These are phyloP conservation scores for Temnothorax unifasciatus DNA, from an alignment of 2,888 invertebrate genomes.

Conservation along the genomic window DNA sequence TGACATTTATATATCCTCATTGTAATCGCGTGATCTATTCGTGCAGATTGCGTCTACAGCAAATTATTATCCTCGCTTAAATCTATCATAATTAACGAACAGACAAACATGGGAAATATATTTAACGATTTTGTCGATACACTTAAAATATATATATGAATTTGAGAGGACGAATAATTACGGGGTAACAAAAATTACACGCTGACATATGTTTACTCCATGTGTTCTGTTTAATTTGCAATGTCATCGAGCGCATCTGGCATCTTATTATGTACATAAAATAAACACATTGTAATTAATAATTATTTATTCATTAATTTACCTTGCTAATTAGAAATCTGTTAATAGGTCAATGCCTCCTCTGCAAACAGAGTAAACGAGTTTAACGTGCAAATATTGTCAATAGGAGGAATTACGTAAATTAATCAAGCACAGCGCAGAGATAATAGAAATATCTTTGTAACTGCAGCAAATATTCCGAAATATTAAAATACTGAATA, in stretches of 20 bases:
- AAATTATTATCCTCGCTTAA: slow-evolving; percentile 31
- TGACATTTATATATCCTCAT: slow-evolving; percentile 15
- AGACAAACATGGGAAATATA: background rate
- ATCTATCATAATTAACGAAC: slow-evolving; percentile 24
- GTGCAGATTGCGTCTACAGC: slow-evolving; percentile 18
- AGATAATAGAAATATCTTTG: slow-evolving; percentile 20
- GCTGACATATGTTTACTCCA: background rate
- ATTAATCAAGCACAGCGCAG: slow-evolving; percentile 11
- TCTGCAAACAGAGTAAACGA: slow-evolving; percentile 12
- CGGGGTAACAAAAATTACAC: background rate
- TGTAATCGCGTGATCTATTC: slow-evolving; percentile 47
- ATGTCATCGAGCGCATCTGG: slow-evolving; percentile 2
- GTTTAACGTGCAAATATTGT: slow-evolving; percentile 34
- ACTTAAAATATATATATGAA: background rate
- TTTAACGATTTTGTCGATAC: background rate
- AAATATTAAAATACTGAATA: background rate
- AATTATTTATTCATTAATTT: slow-evolving; percentile 52
- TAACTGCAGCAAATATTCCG: background rate
- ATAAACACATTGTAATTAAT: slow-evolving; percentile 36
- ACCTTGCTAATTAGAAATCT: slow-evolving; percentile 52
- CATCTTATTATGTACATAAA: slow-evolving; percentile 34
- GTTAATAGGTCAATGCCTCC: slow-evolving; percentile 51
- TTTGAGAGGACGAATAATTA: background rate
- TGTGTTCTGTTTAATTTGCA: slow-evolving; percentile 26
- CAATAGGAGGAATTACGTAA: slow-evolving; percentile 27